These are phyloP conservation scores for Steatocranus sp. DNA, from an alignment of 2,797 vertebrate species.

Conservation along the genomic window DNA sequence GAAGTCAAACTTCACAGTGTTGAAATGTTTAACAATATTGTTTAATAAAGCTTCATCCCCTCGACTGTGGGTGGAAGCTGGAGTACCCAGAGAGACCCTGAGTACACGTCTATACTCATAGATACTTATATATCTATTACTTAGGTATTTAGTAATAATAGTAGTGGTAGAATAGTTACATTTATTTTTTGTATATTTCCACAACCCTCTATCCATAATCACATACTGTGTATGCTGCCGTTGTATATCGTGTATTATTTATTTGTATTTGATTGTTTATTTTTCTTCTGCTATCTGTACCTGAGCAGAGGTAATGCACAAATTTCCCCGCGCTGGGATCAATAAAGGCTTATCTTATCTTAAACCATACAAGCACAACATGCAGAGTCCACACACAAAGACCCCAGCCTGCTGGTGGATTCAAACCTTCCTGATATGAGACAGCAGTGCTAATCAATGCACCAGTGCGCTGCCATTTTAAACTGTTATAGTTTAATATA, in stretches of 20 bases:
- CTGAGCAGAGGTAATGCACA: rapidly evolving
- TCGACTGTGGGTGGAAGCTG: neutral
- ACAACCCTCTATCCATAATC: neutral
- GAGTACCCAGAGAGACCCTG: neutral
- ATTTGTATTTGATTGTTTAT: neutral
- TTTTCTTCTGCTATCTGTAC: neutral
- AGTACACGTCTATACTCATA: neutral
- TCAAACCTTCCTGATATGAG: neutral
- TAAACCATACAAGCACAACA: neutral
- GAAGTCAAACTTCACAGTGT: neutral
- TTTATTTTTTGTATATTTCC: neutral
- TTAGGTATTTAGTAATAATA: neutral
- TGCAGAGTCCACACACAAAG: neutral
- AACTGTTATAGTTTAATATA: neutral
- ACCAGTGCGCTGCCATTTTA: neutral
- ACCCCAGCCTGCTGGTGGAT: neutral
- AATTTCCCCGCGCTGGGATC: neutral
- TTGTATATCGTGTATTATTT: neutral
- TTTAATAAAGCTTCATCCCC: neutral
- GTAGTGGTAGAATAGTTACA: neutral
- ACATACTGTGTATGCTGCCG: neutral
- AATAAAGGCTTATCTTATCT: neutral
- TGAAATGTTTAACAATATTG: neutral
- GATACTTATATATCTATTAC: neutral
- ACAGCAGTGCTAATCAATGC: neutral